Evolutionary conservation across 2,797 vertebrate genomes (phyloP).

Genomic region (Pagetopsis macropterus): DNA sequence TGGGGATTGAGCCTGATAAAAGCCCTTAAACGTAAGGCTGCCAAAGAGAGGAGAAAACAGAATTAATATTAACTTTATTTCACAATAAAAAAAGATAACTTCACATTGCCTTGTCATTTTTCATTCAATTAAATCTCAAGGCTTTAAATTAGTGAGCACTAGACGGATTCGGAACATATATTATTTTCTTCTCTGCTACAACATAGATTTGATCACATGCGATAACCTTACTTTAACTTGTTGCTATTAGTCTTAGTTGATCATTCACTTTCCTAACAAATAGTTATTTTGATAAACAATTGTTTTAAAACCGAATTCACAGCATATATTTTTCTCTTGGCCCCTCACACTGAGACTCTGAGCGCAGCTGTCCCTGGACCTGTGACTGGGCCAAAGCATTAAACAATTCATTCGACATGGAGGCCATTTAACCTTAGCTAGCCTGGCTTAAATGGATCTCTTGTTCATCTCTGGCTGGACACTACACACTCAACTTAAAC

Average conservation of each 20-base stretch:
- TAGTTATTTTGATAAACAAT: not conserved
- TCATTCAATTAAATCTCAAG: too few species aligned
- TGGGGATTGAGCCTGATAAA: too few species aligned
- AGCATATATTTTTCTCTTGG: not conserved
- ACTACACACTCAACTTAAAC: slow-evolving; percentile 7
- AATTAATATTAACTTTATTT: too few species aligned
- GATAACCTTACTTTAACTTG: not conserved
- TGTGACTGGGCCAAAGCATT: slow-evolving; percentile 46
- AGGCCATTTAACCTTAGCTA: slow-evolving; percentile 55
- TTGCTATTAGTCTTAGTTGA: not conserved
- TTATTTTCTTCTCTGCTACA: not conserved
- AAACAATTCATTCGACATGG: slow-evolving; percentile 67
- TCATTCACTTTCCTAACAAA: not conserved
- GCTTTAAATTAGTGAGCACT: not conserved
- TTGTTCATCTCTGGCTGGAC: slow-evolving; percentile 26
- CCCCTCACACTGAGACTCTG: slow-evolving; percentile 2
- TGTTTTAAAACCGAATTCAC: not conserved
- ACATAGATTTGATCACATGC: not conserved
- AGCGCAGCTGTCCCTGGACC: slow-evolving; percentile 7
- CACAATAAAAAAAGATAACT: too few species aligned
- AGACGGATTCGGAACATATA: not conserved
- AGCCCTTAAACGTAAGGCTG: too few species aligned
- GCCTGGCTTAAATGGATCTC: slow-evolving; percentile 33
- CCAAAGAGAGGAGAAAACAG: too few species aligned
- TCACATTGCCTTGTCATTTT: too few species aligned